Percentiles rank a stretch among this genome's conserved stretches.
phyloP scores from a whole-genome alignment of 2,113 vertebrate species.

The Danionella cerebrum region DNA sequence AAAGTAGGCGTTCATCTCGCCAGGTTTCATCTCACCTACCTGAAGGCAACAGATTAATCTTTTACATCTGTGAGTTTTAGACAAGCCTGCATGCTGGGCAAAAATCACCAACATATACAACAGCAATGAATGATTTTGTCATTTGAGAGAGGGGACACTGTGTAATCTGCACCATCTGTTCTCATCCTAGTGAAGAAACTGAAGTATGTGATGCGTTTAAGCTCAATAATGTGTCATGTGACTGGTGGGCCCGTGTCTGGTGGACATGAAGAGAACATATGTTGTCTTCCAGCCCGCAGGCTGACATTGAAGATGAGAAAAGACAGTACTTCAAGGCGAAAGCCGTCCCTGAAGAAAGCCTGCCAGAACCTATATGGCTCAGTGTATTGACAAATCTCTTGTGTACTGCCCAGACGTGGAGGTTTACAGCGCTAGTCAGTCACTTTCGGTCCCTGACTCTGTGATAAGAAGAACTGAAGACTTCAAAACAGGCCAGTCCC shows the following conservation, averaged over 20 bases:
- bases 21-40: slow-evolving; percentile 70
- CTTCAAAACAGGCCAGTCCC: slow-evolving; percentile 23
- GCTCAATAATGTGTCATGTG: slow-evolving; percentile 39
- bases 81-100: slow-evolving; percentile 74
- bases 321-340: slow-evolving; percentile 96
- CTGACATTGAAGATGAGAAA: slow-evolving; percentile 97
- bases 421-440: slow-evolving; percentile 58
- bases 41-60: slow-evolving; percentile 76
- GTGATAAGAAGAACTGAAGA: slow-evolving; percentile 22
- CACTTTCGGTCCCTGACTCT: slow-evolving; percentile 12
- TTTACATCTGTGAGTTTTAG: slow-evolving; percentile 72
- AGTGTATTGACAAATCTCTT: slow-evolving; percentile 88
- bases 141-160: slow-evolving; percentile 69
- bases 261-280: slow-evolving; percentile 96
- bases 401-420: slow-evolving; percentile 74
- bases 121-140: slow-evolving; percentile 92
- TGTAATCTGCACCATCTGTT: slow-evolving; percentile 93
- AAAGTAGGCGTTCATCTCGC: slow-evolving; percentile 57
- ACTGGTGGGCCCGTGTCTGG: slow-evolving; percentile 83
- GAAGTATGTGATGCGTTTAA: slow-evolving; percentile 72
- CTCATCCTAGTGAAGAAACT: slow-evolving; percentile 37
- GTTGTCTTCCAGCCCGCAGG: slow-evolving; percentile 91
- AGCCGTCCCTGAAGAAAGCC: slow-evolving; percentile 89
- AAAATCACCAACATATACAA: slow-evolving; percentile 71
- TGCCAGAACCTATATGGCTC: slow-evolving; percentile 86